Conservation (phyloP, 2,113 vertebrate species). For the Hipposideros armiger region DNA sequence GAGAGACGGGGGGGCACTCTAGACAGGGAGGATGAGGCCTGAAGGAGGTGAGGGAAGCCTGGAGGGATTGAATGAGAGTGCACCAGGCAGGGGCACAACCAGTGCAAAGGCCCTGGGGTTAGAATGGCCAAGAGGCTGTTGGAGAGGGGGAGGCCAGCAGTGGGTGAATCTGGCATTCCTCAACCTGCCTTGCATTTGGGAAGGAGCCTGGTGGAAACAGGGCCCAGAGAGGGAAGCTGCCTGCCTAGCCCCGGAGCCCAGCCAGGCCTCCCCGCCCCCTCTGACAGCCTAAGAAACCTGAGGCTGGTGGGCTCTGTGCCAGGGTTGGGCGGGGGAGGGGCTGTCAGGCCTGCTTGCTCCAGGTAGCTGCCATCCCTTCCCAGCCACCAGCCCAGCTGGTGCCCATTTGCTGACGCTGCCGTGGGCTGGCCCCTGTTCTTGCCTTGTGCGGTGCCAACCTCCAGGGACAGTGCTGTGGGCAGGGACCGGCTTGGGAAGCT, state of each 20-base stretch:
- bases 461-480: neutral
- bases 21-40: neutral
- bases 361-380: slow-evolving; percentile 76
- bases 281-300: slow-evolving; percentile 69
- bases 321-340: slow-evolving; percentile 70
- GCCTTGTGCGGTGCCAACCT: slow-evolving; percentile 60
- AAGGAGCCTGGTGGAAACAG: slow-evolving; percentile 2
- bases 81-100: neutral
- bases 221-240: neutral
- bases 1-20: neutral
- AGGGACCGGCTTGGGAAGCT: neutral
- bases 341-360: slow-evolving; percentile 23
- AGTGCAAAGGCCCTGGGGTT: slow-evolving; percentile 34
- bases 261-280: slow-evolving; percentile 61
- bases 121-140: neutral
- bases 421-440: slow-evolving; percentile 77
- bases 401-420: slow-evolving; percentile 85
- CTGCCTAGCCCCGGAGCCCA: slow-evolving; percentile 37
- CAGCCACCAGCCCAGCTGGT: slow-evolving; percentile 86
- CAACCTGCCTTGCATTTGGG: neutral
- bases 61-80: neutral
- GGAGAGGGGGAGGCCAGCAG: neutral
- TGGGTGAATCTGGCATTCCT: neutral
- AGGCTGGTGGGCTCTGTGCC: slow-evolving; percentile 62
- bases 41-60: neutral